These are phyloP conservation scores for Astreopora myriophthalma DNA, from an alignment of 64 coral and sea anemone species.

Conservation along the genomic window DNA sequence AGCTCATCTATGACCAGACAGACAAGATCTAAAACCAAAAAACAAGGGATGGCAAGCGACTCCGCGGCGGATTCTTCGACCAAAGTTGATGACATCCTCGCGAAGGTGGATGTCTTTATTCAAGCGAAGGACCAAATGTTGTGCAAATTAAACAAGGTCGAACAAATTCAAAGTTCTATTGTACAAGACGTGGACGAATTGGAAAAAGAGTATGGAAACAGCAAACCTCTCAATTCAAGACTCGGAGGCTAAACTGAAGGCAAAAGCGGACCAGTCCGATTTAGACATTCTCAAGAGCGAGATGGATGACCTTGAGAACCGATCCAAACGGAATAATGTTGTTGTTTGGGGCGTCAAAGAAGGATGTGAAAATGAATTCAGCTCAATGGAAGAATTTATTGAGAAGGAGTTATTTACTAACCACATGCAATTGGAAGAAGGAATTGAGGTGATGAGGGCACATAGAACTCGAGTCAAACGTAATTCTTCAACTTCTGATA, in stretches of 20 bases:
- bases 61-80: background rate
- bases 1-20: no score
- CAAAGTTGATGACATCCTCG: background rate
- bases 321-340: no score
- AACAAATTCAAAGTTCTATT: background rate
- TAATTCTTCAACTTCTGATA: background rate
- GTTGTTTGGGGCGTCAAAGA: no score
- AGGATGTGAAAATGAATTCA: no score
- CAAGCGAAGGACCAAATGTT: no score
- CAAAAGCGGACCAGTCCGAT: conserved; percentile 7
- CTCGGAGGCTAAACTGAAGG: background rate
- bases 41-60: background rate
- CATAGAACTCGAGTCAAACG: conserved; percentile 11
- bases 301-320: no score
- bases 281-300: background rate
- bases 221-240: background rate
- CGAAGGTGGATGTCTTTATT: background rate
- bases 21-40: no score
- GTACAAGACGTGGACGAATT: background rate
- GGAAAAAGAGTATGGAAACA: no score
- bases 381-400: background rate
- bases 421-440: conserved; percentile 16
- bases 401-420: no score
- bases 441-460: conserved; percentile 30
- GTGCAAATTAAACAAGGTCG: background rate